phyloP scores from a whole-genome alignment of 2,797 vertebrate species.

The Eutrigla gurnardus region DNA sequence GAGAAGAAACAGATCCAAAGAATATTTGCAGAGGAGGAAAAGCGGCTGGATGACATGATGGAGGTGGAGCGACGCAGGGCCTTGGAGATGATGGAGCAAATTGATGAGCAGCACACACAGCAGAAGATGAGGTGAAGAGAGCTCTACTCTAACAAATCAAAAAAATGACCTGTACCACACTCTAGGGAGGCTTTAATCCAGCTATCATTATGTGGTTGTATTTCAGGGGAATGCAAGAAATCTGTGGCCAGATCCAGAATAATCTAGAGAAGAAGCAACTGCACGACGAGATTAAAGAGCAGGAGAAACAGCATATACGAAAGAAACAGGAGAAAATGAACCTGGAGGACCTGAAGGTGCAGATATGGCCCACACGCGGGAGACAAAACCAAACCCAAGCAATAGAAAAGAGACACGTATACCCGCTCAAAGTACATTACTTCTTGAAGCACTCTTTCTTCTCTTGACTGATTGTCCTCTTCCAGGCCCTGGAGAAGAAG shows the following conservation, averaged over 20 bases:
- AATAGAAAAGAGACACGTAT: background rate
- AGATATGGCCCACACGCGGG: background rate
- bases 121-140: conserved; percentile 83
- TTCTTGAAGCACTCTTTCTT: background rate
- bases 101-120: conserved; percentile 80
- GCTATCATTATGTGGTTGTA: background rate
- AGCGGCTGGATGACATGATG: conserved; percentile 90
- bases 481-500: conserved; percentile 85
- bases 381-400: conserved; percentile 1
- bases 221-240: conserved; percentile 85
- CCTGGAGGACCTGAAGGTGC: conserved; percentile 88
- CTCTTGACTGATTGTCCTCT: conserved; percentile 10
- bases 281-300: conserved; percentile 81
- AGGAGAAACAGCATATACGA: conserved; percentile 84
- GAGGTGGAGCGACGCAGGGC: conserved; percentile 85
- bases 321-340: conserved; percentile 84
- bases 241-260: conserved; percentile 87
- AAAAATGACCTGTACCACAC: background rate
- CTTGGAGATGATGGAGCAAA: conserved; percentile 82
- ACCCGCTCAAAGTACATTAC: too few relatives aligned
- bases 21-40: conserved; percentile 87
- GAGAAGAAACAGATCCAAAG: conserved; percentile 87
- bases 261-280: conserved; percentile 82
- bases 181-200: too few relatives aligned
- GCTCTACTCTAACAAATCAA: background rate